These are phyloP conservation scores for Rhopalosiphum maidis DNA, from an alignment of 1,140 invertebrate species.

Conservation along the genomic window DNA sequence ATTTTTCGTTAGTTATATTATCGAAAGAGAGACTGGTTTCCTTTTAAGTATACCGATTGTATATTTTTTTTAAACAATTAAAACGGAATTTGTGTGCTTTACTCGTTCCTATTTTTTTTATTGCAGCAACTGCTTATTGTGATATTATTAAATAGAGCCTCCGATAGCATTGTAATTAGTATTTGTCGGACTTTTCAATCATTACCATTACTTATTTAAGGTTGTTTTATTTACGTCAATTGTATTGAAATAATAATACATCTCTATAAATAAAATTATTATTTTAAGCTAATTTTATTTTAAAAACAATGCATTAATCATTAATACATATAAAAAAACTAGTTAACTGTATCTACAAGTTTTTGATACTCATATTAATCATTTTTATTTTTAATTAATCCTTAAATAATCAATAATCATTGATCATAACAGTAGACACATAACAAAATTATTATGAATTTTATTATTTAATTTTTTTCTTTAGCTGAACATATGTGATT, in stretches of 20 bases:
- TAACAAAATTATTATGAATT: not conserved
- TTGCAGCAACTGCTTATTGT: not conserved
- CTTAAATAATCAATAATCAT: not conserved
- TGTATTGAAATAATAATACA: not conserved
- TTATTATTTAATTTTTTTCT: not conserved
- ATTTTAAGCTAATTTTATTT: not conserved
- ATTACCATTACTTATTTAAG: not conserved
- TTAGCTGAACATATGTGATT: not conserved
- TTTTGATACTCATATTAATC: not conserved
- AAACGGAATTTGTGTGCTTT: constrained; percentile 45
- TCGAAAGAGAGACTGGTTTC: constrained; percentile 19
- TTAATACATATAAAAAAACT: not conserved
- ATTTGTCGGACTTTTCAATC: not conserved
- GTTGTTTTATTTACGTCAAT: not conserved
- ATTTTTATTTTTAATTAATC: not conserved
- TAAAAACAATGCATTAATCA: not conserved
- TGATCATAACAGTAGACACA: too few species aligned
- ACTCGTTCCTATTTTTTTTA: not conserved
- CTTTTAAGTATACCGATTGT: constrained; percentile 48
- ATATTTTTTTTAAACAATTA: constrained; percentile 37
- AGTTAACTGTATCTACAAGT: not conserved
- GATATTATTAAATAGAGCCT: not conserved
- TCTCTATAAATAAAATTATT: not conserved
- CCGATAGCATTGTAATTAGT: constrained; percentile 14
- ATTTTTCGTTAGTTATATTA: constrained; percentile 40